Evolutionary conservation across 2,888 invertebrate species (phyloP), one percentile per base, ranked within the genome.

Genomic region (Drosophila planitibia): DNA sequence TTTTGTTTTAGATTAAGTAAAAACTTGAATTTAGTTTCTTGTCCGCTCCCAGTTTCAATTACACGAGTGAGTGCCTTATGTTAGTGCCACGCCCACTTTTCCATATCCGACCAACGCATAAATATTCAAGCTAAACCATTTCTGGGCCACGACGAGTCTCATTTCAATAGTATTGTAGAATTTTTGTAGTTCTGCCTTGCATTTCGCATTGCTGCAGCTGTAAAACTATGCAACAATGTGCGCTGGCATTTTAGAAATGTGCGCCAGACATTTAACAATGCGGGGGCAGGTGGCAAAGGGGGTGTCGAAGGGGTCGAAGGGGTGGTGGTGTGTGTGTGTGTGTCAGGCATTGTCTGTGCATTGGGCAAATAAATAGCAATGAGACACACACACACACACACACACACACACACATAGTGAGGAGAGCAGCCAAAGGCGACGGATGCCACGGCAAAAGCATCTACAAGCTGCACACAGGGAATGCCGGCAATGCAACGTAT

Each of bases 201-300:
- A 70, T 70, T 74, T 74, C 51, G 57, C 47, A 47, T 16, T 22
- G 47, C 47, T 47, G 47, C 9, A 35, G 33, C 47, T 60, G 53
- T n/a, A 47, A 72, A 70, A 70, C 70, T 61, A 44, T 69, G 63
- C 54, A 74, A 79, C 82, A 77, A 87, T 85, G 77, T 66, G 82
- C 87, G 68, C 75, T 76, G 90, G 90, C 77, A 87, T 87, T 82
- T 79, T 19, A 90, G 70, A 67, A 87, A 87, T 87, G 84, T 86
- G 82, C 84, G 76, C 64, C 75, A 79, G 83, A 79, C 88, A 25
- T 79, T 70, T 52, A 68, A 65, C 68, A 79, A 72, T 66, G 63
- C 49, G 33, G 25, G 19, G 35, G 19, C 14, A 37, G 55, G 19
- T 19, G 12, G 28, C 35, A n/a, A 3, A 19, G 28, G 39, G 39